Percentiles rank a stretch among this genome's conserved stretches.
phyloP scores from a whole-genome alignment of 2,113 vertebrate species.

The Hippocampus comes region DNA sequence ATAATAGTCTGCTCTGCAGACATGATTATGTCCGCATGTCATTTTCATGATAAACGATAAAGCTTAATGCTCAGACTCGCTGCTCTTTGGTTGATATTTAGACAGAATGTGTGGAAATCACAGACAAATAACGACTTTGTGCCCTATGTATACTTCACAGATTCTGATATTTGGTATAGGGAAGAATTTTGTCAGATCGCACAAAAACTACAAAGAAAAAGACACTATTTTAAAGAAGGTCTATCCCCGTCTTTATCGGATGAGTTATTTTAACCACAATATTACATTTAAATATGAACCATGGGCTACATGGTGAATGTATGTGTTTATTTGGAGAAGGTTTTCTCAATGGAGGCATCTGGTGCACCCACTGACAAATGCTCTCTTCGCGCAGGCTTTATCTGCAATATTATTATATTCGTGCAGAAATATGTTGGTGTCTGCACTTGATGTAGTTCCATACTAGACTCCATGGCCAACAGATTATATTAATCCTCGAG shows the following conservation, averaged over 20 bases:
- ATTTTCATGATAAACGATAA: not conserved
- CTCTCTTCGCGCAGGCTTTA: slow-evolving; percentile 4
- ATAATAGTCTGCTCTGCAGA: slow-evolving; percentile 1
- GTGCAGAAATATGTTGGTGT: not conserved
- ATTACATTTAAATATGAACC: not conserved
- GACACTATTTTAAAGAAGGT: no score
- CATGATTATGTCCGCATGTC: not conserved
- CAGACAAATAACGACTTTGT: not conserved
- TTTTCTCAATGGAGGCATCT: not conserved
- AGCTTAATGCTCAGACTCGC: not conserved
- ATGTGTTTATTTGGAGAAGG: not conserved
- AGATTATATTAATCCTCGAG: slow-evolving; percentile 3
- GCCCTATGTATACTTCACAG: not conserved
- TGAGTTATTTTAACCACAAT: no score
- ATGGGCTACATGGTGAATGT: not conserved
- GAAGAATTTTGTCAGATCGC: not conserved
- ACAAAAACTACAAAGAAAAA: not conserved
- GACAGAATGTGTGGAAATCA: not conserved
- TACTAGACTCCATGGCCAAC: not conserved
- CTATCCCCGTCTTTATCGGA: no score
- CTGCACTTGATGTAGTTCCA: not conserved
- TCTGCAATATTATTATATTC: not conserved
- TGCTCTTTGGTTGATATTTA: not conserved
- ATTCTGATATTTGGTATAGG: not conserved
- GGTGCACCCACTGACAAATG: not conserved